Base-by-base conservation (phyloP, 2,888 invertebrate species). In the Tortrix viridana region DNA sequence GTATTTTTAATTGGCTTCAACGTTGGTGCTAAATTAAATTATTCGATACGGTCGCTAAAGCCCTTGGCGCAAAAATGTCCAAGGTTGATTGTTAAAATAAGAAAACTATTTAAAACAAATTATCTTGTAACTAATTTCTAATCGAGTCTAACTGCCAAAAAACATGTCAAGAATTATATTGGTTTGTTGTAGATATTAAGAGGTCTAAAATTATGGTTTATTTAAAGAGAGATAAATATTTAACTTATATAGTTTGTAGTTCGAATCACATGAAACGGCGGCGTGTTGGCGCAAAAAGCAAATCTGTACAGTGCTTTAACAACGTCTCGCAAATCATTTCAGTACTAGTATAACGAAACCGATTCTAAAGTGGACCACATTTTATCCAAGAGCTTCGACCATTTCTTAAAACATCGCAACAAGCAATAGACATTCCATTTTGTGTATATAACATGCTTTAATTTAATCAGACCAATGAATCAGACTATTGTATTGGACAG, bases 351-450 rank as follows among this genome's bases (percentile, higher is more conserved):
- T 18, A 37, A 50, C 50, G 32, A 32, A 52, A 38, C 38, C 20
- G 20, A 52, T 38, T 52, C 37, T 52, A 52, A 37, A 38, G 41
- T 53, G 53, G 55, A 56, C 55, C 46, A 62, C 38, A 20, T 50
- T 44, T n/a, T 12, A 48, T 38, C 19, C 41, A 41, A 56, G 19
- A 44, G 47, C 54, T 54, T 54, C 41, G 47, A 60, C 47, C 38
- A 23, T 53, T 53, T 38, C 23, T 41, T 60, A 54, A 23, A 53
- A 50, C 50, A 56, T 57, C 50, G 37, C 37, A 61, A 44, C 67
- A 65, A 74, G 69, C 80, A 81, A 81, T 82, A 85, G 81, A 84
- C 85, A 84, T 84, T 84, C 85, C 84, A 69, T 54, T 57, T 60
- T 61, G 55, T 65, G 66, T 52, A 58, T 46, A 50, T 55, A 43